Evolutionary conservation across 2,113 vertebrate species (phyloP), one percentile per base, ranked within the genome.

Genomic region (Morone saxatilis): DNA sequence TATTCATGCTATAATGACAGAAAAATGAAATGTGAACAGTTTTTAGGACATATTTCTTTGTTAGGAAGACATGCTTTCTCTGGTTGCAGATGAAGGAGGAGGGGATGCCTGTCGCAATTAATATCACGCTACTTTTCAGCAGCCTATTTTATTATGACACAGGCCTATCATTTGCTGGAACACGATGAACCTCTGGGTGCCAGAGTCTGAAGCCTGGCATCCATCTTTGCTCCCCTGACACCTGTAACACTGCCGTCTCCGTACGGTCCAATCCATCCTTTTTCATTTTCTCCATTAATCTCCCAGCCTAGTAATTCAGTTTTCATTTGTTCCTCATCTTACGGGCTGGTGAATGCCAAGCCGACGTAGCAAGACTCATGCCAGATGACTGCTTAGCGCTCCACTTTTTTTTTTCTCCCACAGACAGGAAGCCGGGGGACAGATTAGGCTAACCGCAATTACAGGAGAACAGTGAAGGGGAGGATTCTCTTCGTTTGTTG

Each of bases 361-460:
- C 48, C 71, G 19, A 53, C 17, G 63, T 13, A 54, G 65, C 17
- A 56, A 68, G 68, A 22, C 50, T 72, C 51, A 8, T 25, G 66
- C 81, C 79, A 85, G 81, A 59, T 51, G 76, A 89, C 47, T 72
- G 73, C 76, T 86, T 71, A 61, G 66, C 65, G 3, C 65, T 62
- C 59, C 6, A 5, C 25, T 38, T 71, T 19, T 61, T 41, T 10
- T 51, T 73, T 40, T 47, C 25, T 45, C 2, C 4, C n/a, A 2
- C 74, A 61, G 56, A 72, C 40, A 59, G 82, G 67, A 72, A 65
- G 80, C 88, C 50, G 19, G 38, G 85, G 85, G 73, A 90, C 76
- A 89, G 89, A 92, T 92, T 90, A 89, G 59, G 66, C 71, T 67
- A 69, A 81, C 78, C 20, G 60, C 87, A 89, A 85, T 91, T 88